Conservation (phyloP, 2,113 vertebrate species). For the Manacus vitellinus region DNA sequence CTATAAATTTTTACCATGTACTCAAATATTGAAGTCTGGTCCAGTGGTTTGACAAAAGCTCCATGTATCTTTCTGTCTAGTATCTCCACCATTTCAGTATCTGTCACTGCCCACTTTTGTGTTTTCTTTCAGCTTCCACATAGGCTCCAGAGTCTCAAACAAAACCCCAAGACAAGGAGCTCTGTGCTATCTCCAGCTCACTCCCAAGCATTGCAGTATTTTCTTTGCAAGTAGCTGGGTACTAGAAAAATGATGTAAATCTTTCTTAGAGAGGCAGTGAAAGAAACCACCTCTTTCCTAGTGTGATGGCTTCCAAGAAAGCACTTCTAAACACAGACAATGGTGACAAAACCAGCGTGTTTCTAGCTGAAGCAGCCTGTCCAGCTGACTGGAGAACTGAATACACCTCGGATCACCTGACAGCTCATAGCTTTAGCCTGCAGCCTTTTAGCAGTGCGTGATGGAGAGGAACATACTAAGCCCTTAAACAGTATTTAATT, state of each 20-base stretch:
- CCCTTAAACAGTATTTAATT: background rate
- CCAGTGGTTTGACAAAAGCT: background rate
- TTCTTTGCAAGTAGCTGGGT: background rate
- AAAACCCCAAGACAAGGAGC: background rate
- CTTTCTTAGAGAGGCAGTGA: background rate
- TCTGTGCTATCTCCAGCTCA: background rate
- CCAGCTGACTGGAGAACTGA: background rate
- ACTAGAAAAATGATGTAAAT: background rate
- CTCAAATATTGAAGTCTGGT: background rate
- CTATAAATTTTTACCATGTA: background rate
- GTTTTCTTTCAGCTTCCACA: background rate
- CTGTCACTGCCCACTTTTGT: background rate
- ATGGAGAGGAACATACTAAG: background rate
- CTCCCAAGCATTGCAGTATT: background rate
- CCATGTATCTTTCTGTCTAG: background rate
- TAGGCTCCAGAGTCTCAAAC: background rate
- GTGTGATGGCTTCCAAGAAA: background rate
- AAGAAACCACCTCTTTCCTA: background rate
- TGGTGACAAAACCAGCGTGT: rapidly evolving
- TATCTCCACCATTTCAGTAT: background rate
- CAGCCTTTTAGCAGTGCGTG: background rate
- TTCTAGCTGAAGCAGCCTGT: background rate
- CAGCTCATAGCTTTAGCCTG: background rate
- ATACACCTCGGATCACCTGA: rapidly evolving
- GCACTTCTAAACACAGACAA: background rate